Conservation (phyloP, 2,888 invertebrate species). For the Epirrita christyi region DNA sequence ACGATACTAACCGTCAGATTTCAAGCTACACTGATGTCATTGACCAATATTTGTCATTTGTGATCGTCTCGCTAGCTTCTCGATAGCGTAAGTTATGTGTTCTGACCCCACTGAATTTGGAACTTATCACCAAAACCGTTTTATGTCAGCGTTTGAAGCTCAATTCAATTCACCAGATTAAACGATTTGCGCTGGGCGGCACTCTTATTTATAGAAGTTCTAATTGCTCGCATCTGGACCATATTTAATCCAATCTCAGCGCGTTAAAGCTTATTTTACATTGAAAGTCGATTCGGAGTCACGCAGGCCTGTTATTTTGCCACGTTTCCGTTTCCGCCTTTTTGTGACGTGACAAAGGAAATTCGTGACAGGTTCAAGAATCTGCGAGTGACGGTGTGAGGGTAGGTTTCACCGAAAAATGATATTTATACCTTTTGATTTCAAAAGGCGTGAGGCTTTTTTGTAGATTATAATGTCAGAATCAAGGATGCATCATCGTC, state of each 20-base stretch:
- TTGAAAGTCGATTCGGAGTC: not conserved
- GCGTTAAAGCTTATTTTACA: not conserved
- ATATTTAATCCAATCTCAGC: not conserved
- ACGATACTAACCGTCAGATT: too few relatives aligned
- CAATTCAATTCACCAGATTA: too few relatives aligned
- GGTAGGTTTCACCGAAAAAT: not conserved
- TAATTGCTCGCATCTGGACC: not conserved
- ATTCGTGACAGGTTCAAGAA: conserved; percentile 9
- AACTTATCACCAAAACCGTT: too few relatives aligned
- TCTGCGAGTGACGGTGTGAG: conserved; percentile 5
- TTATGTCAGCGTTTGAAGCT: too few relatives aligned
- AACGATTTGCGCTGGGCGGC: too few relatives aligned
- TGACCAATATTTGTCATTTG: too few relatives aligned
- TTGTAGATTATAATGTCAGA: not conserved
- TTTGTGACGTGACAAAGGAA: conserved; percentile 14
- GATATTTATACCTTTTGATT: not conserved
- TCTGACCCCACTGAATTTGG: too few relatives aligned
- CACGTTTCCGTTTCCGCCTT: conserved; percentile 8
- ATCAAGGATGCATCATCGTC: too few relatives aligned
- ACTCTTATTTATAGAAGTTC: too few relatives aligned
- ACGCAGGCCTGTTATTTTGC: not conserved
- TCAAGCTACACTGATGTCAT: too few relatives aligned
- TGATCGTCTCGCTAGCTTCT: too few relatives aligned
- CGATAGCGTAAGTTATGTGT: too few relatives aligned
- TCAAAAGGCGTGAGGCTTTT: not conserved